Evolutionary conservation across 1,140 invertebrate species (phyloP), one percentile per base, ranked within the genome.

Genomic region (Neodiprion lecontei): DNA sequence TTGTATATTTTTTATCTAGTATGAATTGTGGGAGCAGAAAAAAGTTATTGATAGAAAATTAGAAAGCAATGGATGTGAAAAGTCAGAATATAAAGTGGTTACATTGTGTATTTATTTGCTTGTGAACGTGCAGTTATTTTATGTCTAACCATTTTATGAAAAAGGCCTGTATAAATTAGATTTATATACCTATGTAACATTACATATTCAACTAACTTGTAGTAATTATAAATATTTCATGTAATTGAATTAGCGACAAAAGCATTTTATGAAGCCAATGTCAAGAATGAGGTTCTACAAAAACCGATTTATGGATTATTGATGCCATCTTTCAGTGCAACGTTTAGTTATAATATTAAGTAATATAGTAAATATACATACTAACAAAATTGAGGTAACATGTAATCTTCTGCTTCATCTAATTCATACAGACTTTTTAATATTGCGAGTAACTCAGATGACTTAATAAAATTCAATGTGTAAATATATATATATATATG

Each of bases 71-170:
- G 28, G 1, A 40, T 40, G 28, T 40, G 28, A 17, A 61, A 61
- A 8, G 9, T 9, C 9, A 61, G n/a, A 9, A 61, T 17, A 61
- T 61, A 61, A 61, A 61, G 53, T 61, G 53, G n/a, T 61, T 61
- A 61, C n/a, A 9, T 61, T 61, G n/a, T 61, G 53, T 61, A 61
- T 61, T 61, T 61, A 61, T 61, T 61, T 5, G 53, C 53, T 61
- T 61, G 53, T 61, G 9, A 61, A 61, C 53, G 53, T 9, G 53
- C 53, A 61, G 53, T 61, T 61, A 61, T 61, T 61, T 61, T 61
- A 14, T 14, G 11, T 61, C 11, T 61, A 61, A 61, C 53, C 53
- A 61, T 61, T 61, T 61, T 61, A 61, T 61, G 11, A 12, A 61
- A 14, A 61, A 61, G 9, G 53, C 53, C 9, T 61, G 53, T 61